A percentile compares a stretch with the other conserved stretches of the same genome.
These are phyloP conservation scores for Stomatorhinus walkeri DNA, from an alignment of 2,797 vertebrate genomes.

Conservation along the genomic window DNA sequence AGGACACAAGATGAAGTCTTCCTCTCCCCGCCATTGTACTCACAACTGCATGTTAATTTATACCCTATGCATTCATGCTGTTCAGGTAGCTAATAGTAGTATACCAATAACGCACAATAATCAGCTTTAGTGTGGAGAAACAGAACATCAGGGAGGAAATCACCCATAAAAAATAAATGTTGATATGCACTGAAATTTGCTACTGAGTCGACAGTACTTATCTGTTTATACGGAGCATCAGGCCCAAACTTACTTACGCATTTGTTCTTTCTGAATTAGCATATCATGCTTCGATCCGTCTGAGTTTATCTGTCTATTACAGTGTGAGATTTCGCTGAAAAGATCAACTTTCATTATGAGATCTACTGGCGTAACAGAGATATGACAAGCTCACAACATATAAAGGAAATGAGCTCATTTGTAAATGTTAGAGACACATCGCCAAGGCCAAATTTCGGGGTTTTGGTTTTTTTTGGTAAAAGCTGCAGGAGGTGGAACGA, in stretches of 20 bases:
- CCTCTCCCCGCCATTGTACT: not conserved
- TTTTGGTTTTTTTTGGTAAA: not conserved
- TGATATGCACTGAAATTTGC: constrained; percentile 15
- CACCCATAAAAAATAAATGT: not conserved
- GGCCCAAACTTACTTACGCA: not conserved
- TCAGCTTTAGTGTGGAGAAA: not conserved
- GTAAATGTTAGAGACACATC: not conserved
- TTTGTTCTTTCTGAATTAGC: constrained; percentile 9
- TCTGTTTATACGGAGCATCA: not conserved
- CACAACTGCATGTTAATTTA: not conserved
- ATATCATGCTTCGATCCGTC: not conserved
- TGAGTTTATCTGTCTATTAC: not conserved
- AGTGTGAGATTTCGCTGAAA: not conserved
- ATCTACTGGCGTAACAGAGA: not conserved
- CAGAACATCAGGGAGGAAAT: constrained; percentile 3
- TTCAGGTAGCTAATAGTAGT: constrained; percentile 9
- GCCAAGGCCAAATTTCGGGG: not conserved
- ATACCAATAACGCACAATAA: constrained; percentile 8
- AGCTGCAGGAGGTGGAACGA: not conserved
- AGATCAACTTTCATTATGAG: not conserved
- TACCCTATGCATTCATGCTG: not conserved
- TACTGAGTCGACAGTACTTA: not conserved
- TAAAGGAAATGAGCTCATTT: not conserved
- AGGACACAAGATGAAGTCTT: not conserved
- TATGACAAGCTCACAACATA: not conserved